These are phyloP conservation scores for Macropis europaea DNA, from an alignment of 2,888 invertebrate species.

Conservation along the genomic window DNA sequence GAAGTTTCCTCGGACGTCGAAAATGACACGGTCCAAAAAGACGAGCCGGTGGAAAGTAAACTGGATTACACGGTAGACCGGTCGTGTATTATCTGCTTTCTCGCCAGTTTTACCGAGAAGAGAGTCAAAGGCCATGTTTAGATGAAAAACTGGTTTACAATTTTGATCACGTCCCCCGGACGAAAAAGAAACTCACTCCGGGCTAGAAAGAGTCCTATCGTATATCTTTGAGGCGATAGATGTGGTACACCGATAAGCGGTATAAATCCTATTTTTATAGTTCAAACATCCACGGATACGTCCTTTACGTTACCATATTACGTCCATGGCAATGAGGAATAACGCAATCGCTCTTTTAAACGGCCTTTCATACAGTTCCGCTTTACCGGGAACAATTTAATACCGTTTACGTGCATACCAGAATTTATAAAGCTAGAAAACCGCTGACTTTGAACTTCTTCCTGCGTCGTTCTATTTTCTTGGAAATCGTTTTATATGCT, in stretches of 20 bases:
- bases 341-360: conserved; percentile 30
- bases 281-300: conserved; percentile 11
- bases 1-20: neutral
- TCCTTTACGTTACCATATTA: conserved; percentile 8
- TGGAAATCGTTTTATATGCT: no score
- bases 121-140: conserved; percentile 50
- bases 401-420: conserved; percentile 10
- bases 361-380: conserved; percentile 6
- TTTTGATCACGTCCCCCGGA: conserved; percentile 55
- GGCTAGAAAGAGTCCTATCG: conserved; percentile 34
- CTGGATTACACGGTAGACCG: conserved; percentile 20
- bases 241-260: conserved; percentile 37
- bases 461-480: no score
- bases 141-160: conserved; percentile 54
- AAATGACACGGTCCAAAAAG: neutral
- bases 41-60: conserved; percentile 28
- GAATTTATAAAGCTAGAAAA: no score
- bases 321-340: conserved; percentile 17
- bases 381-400: conserved; percentile 33
- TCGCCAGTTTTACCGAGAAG: conserved; percentile 41
- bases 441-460: no score
- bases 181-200: conserved; percentile 21
- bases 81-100: conserved; percentile 22
- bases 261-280: conserved; percentile 40
- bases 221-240: conserved; percentile 46